phyloP scores from a whole-genome alignment of 2,888 invertebrate species.

The Pilophorus perplexus region DNA sequence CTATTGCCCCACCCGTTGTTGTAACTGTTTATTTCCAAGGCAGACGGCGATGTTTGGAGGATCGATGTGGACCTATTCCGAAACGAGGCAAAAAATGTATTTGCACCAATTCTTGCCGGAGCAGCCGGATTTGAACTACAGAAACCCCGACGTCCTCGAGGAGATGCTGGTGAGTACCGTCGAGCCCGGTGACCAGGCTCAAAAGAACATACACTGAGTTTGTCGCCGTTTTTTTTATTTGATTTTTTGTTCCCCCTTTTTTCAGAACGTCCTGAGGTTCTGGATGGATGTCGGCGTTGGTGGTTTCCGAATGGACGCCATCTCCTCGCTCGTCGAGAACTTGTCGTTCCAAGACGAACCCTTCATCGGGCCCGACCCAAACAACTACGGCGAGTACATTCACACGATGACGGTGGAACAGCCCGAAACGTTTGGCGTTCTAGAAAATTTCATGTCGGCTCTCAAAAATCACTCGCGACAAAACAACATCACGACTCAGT shows the following conservation, averaged over 20 bases:
- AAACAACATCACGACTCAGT: not conserved
- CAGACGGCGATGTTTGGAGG: slow-evolving; percentile 53
- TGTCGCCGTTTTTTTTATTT: no score
- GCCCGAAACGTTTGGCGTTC: slow-evolving; percentile 58
- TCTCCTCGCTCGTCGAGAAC: slow-evolving; percentile 48
- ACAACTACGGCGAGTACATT: slow-evolving; percentile 47
- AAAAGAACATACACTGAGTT: no score
- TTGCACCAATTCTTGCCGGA: slow-evolving; percentile 63
- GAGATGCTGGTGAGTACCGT: slow-evolving; percentile 63
- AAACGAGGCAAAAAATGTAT: slow-evolving; percentile 65
- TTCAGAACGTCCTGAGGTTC: slow-evolving; percentile 61
- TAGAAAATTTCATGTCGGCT: slow-evolving; percentile 59
- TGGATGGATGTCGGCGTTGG: slow-evolving; percentile 74
- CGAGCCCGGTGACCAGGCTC: no score
- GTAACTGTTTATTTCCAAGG: no score
- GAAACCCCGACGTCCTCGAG: slow-evolving; percentile 65
- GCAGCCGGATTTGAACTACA: slow-evolving; percentile 61
- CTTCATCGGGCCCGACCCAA: slow-evolving; percentile 51
- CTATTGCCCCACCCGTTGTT: no score
- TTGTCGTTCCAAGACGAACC: slow-evolving; percentile 53
- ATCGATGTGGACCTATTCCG: slow-evolving; percentile 71
- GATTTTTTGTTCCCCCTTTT: no score
- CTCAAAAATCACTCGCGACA: slow-evolving; percentile 58
- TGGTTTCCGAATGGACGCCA: slow-evolving; percentile 68
- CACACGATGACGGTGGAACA: slow-evolving; percentile 65